Percentiles rank a stretch among this genome's conserved stretches.
Evolutionary conservation across 2,797 vertebrate species (phyloP).

Genomic region (Rachycentron canadum): DNA sequence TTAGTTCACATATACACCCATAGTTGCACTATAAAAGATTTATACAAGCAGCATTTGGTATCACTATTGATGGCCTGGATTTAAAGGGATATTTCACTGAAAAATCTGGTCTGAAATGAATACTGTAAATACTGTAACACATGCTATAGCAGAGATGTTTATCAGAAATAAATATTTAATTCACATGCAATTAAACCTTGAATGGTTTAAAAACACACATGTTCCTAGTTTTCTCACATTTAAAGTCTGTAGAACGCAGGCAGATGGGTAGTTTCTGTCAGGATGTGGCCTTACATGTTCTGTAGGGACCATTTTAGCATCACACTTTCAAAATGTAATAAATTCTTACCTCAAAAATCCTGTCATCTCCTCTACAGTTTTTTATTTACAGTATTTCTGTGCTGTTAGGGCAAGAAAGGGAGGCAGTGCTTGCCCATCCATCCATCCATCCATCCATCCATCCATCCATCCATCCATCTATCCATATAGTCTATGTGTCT

Average conservation of each 20-base stretch:
- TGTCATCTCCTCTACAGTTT: not conserved
- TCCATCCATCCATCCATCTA: too few species aligned
- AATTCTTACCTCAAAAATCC: conserved; percentile 41
- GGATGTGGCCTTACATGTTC: not conserved
- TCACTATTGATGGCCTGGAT: conserved; percentile 20
- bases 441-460: too few species aligned
- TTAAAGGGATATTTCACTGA: conserved; percentile 50
- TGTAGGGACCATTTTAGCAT: conserved; percentile 1
- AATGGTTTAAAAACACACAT: conserved; percentile 23
- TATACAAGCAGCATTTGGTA: conserved; percentile 33
- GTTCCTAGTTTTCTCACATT: conserved; percentile 9
- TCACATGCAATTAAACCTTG: conserved; percentile 37
- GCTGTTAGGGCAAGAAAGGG: too few species aligned
- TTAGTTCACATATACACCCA: conserved; percentile 45
- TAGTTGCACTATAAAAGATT: conserved; percentile 63
- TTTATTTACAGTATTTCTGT: not conserved
- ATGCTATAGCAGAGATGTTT: conserved; percentile 43
- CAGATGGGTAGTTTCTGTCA: not conserved
- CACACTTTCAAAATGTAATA: conserved; percentile 26
- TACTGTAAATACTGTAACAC: conserved; percentile 31
- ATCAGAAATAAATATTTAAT: conserved; percentile 43
- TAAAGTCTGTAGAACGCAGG: not conserved
- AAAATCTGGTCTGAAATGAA: conserved; percentile 25
- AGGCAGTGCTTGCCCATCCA: too few species aligned
- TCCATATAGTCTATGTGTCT: too few species aligned